These are phyloP conservation scores for Notocelia uddmanniana DNA, from an alignment of 2,888 invertebrate species.

Conservation along the genomic window DNA sequence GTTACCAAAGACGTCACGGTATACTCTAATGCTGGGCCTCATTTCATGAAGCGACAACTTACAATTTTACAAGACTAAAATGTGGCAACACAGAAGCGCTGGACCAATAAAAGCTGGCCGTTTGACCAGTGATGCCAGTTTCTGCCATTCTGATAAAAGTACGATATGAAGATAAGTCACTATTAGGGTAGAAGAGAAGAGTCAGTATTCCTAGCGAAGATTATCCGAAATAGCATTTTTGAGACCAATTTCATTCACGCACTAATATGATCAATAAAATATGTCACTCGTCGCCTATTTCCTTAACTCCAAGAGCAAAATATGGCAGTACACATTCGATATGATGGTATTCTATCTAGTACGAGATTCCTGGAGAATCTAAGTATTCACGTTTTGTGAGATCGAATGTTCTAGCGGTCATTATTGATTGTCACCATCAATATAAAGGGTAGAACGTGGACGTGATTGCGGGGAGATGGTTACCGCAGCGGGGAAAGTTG, in stretches of 20 bases:
- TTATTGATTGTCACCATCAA: conserved; percentile 54
- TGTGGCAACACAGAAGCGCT: too few relatives aligned
- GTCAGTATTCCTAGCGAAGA: neutral
- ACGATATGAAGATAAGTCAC: too few relatives aligned
- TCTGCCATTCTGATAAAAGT: too few relatives aligned
- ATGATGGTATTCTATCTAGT: conserved; percentile 50
- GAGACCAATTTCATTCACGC: conserved; percentile 13
- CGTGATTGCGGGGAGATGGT: conserved; percentile 89
- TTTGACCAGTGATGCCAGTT: too few relatives aligned
- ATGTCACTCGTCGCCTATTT: conserved; percentile 68
- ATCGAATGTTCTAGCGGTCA: conserved; percentile 27
- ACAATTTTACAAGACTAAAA: too few relatives aligned
- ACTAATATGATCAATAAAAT: conserved; percentile 20
- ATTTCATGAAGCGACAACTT: too few relatives aligned
- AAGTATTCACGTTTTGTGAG: conserved; percentile 39
- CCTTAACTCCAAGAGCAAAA: conserved; percentile 67
- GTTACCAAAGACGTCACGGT: too few relatives aligned
- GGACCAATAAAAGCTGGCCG: too few relatives aligned
- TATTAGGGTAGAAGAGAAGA: too few relatives aligned
- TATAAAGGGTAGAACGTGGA: conserved; percentile 70
- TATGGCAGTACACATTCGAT: conserved; percentile 75
- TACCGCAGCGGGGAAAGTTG: conserved; percentile 91
- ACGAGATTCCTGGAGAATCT: conserved; percentile 47
- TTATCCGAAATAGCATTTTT: neutral
- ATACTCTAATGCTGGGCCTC: too few relatives aligned